Base-by-base conservation (phyloP, 2,797 vertebrate species). In the Emydoidea blandingii region DNA sequence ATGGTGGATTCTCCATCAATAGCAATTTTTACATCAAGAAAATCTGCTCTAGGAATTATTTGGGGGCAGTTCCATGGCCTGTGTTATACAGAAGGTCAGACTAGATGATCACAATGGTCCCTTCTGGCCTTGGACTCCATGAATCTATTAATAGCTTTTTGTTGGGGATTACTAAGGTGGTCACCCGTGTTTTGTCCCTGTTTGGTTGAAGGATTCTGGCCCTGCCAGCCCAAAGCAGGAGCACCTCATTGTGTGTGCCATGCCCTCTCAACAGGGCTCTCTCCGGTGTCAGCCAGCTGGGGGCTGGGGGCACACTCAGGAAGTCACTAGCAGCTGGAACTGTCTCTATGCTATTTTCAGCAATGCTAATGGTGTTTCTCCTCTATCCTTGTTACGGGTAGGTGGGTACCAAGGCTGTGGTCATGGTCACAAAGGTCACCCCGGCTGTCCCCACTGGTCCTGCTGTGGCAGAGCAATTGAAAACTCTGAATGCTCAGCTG, bases 351-450 rank as follows among this genome's bases (percentile, higher is more conserved):
- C 31, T 2, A 0, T 18, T 88, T 88, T 49, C 50, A 8, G 3
- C 47, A 85, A 15, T 59, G 57, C 86, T 93, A 29, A 91, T 59
- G 47, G 44, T 91, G n/a, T 80, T 14, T 95, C 59, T 92, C 92
- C 81, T 86, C 56, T 91, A 96, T 92, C 41, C 85, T 57, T 72
- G 54, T 53, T 25, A 68, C 29, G 5, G 44, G 57, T 97, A 99
- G 99, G 99, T 95, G 99, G 99, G n/a, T 99, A 99, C 96, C 98
- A 99, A 97, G 99, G 99, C 93, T 99, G 99, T 78, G 99, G 99
- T 72, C 99, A 99, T 2, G 97, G 99, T 49, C 99, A 99, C 96
- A 99, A 98, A 96, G 99, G 99, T 78, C 99, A 99, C 94, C 99
- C 99, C 0, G 99, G 99, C 34, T 98, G 98, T 95, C 98, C 98